Evolutionary conservation across 1,140 invertebrate genomes (phyloP).

Genomic region (Ruditapes philippinarum): DNA sequence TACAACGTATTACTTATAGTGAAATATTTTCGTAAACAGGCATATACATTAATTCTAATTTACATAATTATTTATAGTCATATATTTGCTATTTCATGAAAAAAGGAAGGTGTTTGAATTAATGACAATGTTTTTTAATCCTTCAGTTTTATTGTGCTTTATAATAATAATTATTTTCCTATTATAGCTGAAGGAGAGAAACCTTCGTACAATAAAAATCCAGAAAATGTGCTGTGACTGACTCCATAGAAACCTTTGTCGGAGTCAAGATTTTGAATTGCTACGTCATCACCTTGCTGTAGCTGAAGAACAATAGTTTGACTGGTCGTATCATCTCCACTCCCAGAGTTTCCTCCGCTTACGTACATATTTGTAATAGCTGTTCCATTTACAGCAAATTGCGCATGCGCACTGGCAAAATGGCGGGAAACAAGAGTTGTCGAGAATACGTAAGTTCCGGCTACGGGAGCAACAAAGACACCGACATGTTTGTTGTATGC

Average conservation of each 20-base stretch:
- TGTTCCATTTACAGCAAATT: not conserved
- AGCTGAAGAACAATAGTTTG: not conserved
- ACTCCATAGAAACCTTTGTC: not conserved
- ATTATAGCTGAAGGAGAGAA: not conserved
- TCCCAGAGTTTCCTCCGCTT: not conserved
- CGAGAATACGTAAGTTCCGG: not conserved
- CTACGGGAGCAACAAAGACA: not conserved
- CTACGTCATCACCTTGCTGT: not conserved
- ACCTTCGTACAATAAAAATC: not conserved
- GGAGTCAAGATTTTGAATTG: not conserved
- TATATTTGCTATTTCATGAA: no score
- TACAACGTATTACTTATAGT: no score
- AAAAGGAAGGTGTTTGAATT: no score
- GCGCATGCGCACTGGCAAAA: not conserved
- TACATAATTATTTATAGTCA: no score
- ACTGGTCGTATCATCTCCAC: not conserved
- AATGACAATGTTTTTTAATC: no score
- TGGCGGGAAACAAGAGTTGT: not conserved
- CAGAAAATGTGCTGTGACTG: not conserved
- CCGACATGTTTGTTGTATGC: not conserved
- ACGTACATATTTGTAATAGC: not conserved
- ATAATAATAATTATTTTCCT: not conserved
- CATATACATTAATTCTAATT: no score
- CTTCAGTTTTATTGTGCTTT: no score
- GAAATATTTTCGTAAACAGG: no score